Percentiles rank a stretch among this genome's conserved stretches.
Evolutionary conservation across 2,888 invertebrate genomes (phyloP).

Genomic region (Drosophila pseudotalamancana): DNA sequence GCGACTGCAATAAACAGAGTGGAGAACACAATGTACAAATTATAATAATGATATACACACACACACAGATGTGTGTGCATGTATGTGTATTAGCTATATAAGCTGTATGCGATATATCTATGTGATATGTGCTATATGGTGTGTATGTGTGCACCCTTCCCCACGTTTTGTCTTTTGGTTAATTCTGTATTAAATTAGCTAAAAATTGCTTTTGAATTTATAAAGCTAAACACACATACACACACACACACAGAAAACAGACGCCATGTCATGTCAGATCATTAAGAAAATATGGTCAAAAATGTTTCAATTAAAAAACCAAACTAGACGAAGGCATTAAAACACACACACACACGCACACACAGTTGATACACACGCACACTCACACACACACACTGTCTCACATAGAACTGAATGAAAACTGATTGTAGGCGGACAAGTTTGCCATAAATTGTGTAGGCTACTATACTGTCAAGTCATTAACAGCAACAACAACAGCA

Average conservation of each 20-base stretch:
- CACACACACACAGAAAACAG: conserved; percentile 36
- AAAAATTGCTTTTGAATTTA: conserved; percentile 61
- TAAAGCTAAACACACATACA: conserved; percentile 22
- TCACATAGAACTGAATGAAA: conserved; percentile 61
- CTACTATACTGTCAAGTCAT: conserved; percentile 77
- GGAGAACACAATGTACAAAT: conserved; percentile 63
- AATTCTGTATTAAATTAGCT: conserved; percentile 66
- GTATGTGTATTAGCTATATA: conserved; percentile 1
- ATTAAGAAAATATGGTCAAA: conserved; percentile 78
- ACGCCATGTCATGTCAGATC: conserved; percentile 76
- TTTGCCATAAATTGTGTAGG: conserved; percentile 77
- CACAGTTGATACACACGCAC: conserved; percentile 3
- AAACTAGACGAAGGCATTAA: conserved; percentile 58
- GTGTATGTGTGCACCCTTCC: not conserved
- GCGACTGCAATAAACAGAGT: conserved; percentile 61
- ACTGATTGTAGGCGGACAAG: conserved; percentile 77
- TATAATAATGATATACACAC: conserved; percentile 61
- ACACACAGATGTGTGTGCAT: conserved; percentile 10
- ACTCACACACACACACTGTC: conserved; percentile 3
- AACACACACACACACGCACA: conserved; percentile 17
- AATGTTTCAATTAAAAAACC: conserved; percentile 75
- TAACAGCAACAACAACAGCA: conserved; percentile 57
- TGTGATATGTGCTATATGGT: not conserved
- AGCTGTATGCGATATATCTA: conserved; percentile 18
- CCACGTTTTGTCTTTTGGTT: conserved; percentile 30